Percentiles rank a stretch among this genome's conserved stretches.
Evolutionary conservation across 2,797 vertebrate genomes (phyloP).

Genomic region (Saguinus oedipus): DNA sequence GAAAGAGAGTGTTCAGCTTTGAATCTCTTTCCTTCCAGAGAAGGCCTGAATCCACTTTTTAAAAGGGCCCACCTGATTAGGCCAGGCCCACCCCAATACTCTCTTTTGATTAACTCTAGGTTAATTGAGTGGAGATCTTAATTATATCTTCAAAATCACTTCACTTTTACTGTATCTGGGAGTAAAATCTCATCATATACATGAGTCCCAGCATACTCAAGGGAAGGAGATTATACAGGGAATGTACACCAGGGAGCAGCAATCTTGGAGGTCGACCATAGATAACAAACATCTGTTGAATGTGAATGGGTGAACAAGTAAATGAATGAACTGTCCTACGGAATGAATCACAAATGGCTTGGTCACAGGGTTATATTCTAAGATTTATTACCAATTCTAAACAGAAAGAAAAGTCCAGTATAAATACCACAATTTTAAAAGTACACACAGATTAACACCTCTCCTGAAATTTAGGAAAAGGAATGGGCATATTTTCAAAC

Average conservation of each 20-base stretch:
- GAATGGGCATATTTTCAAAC: neutral
- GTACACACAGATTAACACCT: neutral
- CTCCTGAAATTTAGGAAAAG: neutral
- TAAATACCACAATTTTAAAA: neutral
- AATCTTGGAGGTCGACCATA: neutral
- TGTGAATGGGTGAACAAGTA: too few species aligned
- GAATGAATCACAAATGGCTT: neutral
- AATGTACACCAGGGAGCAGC: neutral
- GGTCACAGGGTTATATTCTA: neutral
- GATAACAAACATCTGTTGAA: neutral
- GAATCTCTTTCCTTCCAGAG: neutral
- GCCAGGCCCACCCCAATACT: neutral
- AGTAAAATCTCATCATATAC: neutral
- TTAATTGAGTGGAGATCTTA: neutral
- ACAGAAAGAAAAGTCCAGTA: neutral
- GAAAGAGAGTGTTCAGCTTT: neutral
- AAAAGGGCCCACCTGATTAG: neutral
- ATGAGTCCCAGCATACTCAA: neutral
- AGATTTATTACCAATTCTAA: neutral
- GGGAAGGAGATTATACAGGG: too few species aligned
- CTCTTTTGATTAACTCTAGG: neutral
- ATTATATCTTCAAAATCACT: neutral
- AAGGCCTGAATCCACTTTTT: neutral
- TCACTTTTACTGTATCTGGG: neutral
- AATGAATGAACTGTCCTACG: too few species aligned